phyloP scores from a whole-genome alignment of 2,888 invertebrate species.

The Eulithis testata region DNA sequence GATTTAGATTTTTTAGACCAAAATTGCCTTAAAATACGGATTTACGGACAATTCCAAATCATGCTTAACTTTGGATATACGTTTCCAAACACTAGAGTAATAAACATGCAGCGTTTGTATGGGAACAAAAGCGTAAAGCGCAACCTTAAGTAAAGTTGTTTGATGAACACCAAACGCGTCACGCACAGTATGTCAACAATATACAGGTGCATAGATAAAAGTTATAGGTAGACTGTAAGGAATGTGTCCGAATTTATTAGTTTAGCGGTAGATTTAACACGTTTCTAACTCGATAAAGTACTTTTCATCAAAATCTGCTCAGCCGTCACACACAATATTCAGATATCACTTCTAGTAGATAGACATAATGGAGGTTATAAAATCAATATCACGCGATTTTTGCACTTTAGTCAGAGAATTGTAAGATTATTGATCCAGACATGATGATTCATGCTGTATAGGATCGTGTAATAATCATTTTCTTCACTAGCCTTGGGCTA shows the following conservation, averaged over 20 bases:
- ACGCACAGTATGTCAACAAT: constrained; percentile 39
- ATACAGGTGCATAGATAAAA: constrained; percentile 51
- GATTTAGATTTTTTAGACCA: no score
- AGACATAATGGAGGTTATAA: background rate
- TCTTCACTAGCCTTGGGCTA: constrained; percentile 22
- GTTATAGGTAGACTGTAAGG: constrained; percentile 26
- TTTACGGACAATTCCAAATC: no score
- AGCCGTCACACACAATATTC: no score
- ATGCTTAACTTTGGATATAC: no score
- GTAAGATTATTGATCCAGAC: constrained; percentile 10
- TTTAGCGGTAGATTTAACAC: constrained; percentile 32
- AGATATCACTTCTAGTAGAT: background rate
- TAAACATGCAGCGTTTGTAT: no score
- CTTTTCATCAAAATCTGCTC: background rate
- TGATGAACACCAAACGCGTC: constrained; percentile 35
- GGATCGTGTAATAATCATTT: constrained; percentile 18
- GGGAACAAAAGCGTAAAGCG: no score
- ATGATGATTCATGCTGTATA: constrained; percentile 13
- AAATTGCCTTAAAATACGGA: no score
- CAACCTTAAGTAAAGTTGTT: constrained; percentile 19
- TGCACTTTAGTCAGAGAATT: constrained; percentile 9
- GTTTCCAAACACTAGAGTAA: no score
- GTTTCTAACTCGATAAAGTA: background rate
- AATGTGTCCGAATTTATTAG: constrained; percentile 38
- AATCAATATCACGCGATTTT: constrained; percentile 6